Conservation (phyloP, 2,888 invertebrate genomes). For the Lepidochrysops patricia region DNA sequence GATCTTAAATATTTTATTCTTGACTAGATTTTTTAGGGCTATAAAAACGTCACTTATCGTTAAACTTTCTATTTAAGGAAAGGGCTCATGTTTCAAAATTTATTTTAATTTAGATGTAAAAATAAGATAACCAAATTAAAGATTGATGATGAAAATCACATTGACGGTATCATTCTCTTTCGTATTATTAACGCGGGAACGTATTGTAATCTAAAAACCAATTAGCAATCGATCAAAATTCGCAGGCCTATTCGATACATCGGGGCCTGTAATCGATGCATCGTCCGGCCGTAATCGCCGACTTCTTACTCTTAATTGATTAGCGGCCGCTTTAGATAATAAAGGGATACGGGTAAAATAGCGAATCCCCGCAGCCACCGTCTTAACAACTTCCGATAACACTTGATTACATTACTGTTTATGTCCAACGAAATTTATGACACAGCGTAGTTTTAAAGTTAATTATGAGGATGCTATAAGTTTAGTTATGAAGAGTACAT, state of each 20-base stretch:
- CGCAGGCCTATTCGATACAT: constrained; percentile 72
- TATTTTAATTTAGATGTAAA: neutral
- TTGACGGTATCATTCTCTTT: neutral
- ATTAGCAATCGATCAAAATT: constrained; percentile 67
- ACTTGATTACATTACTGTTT: constrained; percentile 17
- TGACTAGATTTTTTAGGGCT: neutral
- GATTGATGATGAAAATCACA: neutral
- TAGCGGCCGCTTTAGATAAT: constrained; percentile 73
- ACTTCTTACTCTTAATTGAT: constrained; percentile 76
- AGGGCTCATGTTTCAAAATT: no score
- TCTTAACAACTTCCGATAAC: constrained; percentile 21
- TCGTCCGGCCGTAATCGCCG: constrained; percentile 72
- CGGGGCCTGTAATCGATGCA: constrained; percentile 69
- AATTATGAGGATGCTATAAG: neutral
- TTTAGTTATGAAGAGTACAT: no score
- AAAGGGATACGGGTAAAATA: constrained; percentile 74
- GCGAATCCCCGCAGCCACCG: constrained; percentile 56
- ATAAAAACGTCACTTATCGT: neutral
- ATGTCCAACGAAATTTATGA: constrained; percentile 1
- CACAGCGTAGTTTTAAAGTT: neutral
- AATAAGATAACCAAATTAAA: neutral
- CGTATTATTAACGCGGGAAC: constrained; percentile 9
- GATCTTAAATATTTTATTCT: neutral
- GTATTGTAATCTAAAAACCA: constrained; percentile 23
- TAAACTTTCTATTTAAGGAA: neutral